Evolutionary conservation across 2,888 invertebrate species (phyloP), one percentile per base, ranked within the genome.

Genomic region (Catocala fraxini): DNA sequence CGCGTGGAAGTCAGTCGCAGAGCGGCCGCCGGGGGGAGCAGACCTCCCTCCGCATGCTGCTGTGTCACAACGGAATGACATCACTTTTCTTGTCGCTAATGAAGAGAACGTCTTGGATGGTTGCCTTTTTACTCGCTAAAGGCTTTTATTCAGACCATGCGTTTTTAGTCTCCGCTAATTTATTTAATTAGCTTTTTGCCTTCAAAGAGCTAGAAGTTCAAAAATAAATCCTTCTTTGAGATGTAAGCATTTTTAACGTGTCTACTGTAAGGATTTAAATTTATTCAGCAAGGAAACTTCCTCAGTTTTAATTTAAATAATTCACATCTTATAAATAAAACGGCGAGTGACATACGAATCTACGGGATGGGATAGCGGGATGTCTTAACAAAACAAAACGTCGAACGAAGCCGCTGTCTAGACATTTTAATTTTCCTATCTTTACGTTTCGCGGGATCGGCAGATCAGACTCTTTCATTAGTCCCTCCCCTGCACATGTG

Each of bases 401-500:
- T 65, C 82, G 75, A 86, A 79, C 83, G 74, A 85, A 78, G 84
- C 81, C 79, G 52, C 80, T 83, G 93, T 93, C 93, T 93, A 94
- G 93, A 94, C 93, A 86, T 93, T 93, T 93, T 93, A 92, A 93
- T 93, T 93, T 93, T 93, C 92, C 91, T 92, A 92, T 92, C 91
- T 86, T 82, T 84, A 81, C 83, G 85, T 87, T 86, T 85, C 80
- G 80, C 81, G 85, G 80, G 84, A 87, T 90, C 89, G 88, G 82
- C 86, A 81, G 88, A 90, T 91, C 88, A 81, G 86, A 84, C 80
- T 87, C 90, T 89, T 92, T 93, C 91, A 92, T 91, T 90, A 92
- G 87, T 81, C 77, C 51, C 63, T 65, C 66, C 66, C 56, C 79
- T 72, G 82, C 87, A 88, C 89, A 91, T 91, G 89, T 93, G 89